Base-by-base conservation (phyloP, 1,140 invertebrate species). In the Andricus grossulariae region DNA sequence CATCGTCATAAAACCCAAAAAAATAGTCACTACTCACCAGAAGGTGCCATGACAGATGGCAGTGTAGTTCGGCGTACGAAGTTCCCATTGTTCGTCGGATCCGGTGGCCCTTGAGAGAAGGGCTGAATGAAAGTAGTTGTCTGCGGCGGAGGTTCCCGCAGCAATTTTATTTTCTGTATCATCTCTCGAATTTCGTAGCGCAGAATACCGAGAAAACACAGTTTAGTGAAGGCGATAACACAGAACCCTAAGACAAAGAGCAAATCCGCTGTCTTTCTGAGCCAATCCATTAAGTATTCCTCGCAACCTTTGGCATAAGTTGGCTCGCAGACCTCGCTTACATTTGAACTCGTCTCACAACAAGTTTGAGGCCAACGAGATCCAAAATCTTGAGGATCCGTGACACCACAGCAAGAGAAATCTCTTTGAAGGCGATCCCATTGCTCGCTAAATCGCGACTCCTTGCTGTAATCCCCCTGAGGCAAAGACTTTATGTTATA, bases 201-300 rank as follows among this genome's bases (percentile, higher is more conserved):
- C 50, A 98, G 92, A 84, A 98, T 97, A 39, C 96, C 96, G 49
- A 97, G 93, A 92, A 97, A 98, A 92, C 96, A 97, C 81, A 97
- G 92, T 91, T 98, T 98, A 66, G 97, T 93, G 90, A 97, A 97
- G 75, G 96, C 95, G 77, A 97, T 95, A 51, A 98, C 96, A 90
- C 97, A 98, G 89, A 97, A 97, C 11, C 96, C 96, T 60, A 97
- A 89, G 19, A 98, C 96, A 84, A 97, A 96, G 11, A 97, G 93
- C 39, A 96, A 91, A 84, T 97, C 96, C 10, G 96, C 95, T 8
- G 95, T 96, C 84, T 95, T 93, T 74, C 94, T 92, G 19, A 97
- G 91, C 94, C 96, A 97, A 39, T 92, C 89, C 51, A 95, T 91
- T 49, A 97, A 90, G 75, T 92, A 89, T 55, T 94, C 94, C 49